A percentile compares a stretch with the other conserved stretches of the same genome.
These are phyloP conservation scores for Sminthurinus aureus DNA, from an alignment of 2,888 invertebrate species.

Conservation along the genomic window DNA sequence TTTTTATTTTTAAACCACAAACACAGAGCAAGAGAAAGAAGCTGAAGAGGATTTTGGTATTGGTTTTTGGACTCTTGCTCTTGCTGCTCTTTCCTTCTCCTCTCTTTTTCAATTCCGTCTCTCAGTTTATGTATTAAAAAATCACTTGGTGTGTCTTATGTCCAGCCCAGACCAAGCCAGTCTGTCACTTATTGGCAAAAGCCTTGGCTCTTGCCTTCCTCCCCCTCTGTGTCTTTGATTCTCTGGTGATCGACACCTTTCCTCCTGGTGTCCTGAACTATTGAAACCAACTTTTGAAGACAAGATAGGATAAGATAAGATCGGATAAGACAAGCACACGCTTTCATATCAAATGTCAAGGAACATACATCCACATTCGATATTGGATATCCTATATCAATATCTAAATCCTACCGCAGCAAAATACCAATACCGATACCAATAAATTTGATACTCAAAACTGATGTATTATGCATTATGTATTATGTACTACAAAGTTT, in stretches of 20 bases:
- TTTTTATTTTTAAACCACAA: conserved; percentile 10
- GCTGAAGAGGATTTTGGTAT: too few species aligned
- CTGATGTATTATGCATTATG: not conserved
- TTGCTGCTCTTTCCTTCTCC: not conserved
- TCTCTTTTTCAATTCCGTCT: not conserved
- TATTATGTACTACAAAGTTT: conserved; percentile 4
- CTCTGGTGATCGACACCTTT: conserved; percentile 32
- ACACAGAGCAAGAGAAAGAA: too few species aligned
- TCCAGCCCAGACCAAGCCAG: conserved; percentile 1
- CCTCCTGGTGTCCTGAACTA: conserved; percentile 32
- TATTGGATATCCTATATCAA: not conserved
- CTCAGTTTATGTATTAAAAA: conserved; percentile 2
- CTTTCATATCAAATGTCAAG: too few species aligned
- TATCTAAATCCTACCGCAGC: not conserved
- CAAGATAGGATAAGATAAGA: too few species aligned
- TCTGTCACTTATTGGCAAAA: conserved; percentile 33
- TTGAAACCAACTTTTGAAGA: not conserved
- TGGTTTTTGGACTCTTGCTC: not conserved
- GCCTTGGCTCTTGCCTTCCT: not conserved
- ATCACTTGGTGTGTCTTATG: conserved; percentile 18
- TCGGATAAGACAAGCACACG: too few species aligned
- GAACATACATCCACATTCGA: too few species aligned
- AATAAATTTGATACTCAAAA: too few species aligned
- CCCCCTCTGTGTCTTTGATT: conserved; percentile 23
- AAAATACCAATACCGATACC: not conserved